Evolutionary conservation across 2,797 vertebrate genomes (phyloP), one percentile per base, ranked within the genome.

Genomic region (Chelon auratus): DNA sequence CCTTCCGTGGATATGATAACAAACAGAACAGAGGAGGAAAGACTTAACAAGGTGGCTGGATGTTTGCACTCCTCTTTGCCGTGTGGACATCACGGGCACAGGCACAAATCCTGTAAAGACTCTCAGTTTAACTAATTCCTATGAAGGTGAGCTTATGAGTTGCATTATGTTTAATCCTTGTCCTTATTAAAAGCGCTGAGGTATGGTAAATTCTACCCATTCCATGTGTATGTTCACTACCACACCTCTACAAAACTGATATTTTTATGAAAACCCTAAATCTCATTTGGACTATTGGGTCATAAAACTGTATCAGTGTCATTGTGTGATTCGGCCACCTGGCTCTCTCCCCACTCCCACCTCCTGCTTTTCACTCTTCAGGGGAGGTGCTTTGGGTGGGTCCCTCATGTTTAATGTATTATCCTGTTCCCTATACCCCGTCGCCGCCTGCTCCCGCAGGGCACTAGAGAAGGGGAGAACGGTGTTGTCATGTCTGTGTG

Each of bases 301-400:
- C 33, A 40, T 40, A 30, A 20, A 40, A 63, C 45, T 48, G 62
- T 11, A n/a, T 43, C 17, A 47, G 45, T 63, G 75, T 68, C 67
- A 17, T 52, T 62, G 0, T 69, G 30, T 39, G 60, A 55, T 67
- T 56, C 65, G 58, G 59, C 66, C 68, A 80, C 79, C 80, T 88
- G 82, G 48, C 66, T 75, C 65, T 59, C 53, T 72, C 63, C 73
- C 72, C 68, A 64, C 80, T 80, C 84, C 84, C 79, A 78, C 82
- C 81, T 78, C 77, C 77, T 80, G 70, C 57, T 68, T 60, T 55
- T 52, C 48, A 74, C 59, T 76, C 73, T 88, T 70, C 67, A 78
- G 81, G 91, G 91, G 92, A 91, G 92, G 91, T 74, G 84, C 92
- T 83, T 72, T 72, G 88, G 89, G 84, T 90, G 86, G 87, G 80